Evolutionary conservation across 2,888 invertebrate species (phyloP), one percentile per base, ranked within the genome.

Genomic region (Onthophagus sagittarius): DNA sequence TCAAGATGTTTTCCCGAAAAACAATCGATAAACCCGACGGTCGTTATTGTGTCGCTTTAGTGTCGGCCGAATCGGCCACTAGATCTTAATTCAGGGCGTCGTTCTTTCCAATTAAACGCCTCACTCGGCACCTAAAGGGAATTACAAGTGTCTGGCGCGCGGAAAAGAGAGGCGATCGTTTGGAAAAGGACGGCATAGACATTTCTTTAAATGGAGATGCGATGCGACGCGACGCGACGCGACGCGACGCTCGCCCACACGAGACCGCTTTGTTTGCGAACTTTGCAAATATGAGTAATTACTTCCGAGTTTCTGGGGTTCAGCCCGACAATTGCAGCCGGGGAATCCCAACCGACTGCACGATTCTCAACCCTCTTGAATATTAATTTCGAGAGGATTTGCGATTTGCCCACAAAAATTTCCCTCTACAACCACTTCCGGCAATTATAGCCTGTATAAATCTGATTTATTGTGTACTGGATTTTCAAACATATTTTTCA

Each of bases 221-320:
- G 23, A 23, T 3, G 39, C 39, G 39, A 53, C 7, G 39, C 39
- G 39, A 53, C 39, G 39, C 39, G 23, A 23, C 23, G 39, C 39
- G 39, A 53, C 7, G 39, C 39, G 39, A 53, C 39, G 39, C 39
- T 7, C 39, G 39, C 39, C 39, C 39, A 53, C 39, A 53, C 67
- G n/a, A 32, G 67, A 31, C 23, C 67, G 67, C 67, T 67, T 67
- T 67, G 67, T 67, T 67, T 67, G 67, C 67, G 67, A 67, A 67
- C 67, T 67, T 67, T 67, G 23, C 67, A 67, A 67, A 67, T 67
- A 67, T 67, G 67, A 67, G 67, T 67, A 67, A 67, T 67, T 67
- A 67, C 67, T 67, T 67, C 67, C 67, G 67, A 67, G 67, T 67
- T 67, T 67, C 67, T 32, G 23, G 31, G 67, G 67, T 23, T 23